Base-by-base conservation (phyloP, 2,113 vertebrate species). In the Pseudorectes ferrugineus region DNA sequence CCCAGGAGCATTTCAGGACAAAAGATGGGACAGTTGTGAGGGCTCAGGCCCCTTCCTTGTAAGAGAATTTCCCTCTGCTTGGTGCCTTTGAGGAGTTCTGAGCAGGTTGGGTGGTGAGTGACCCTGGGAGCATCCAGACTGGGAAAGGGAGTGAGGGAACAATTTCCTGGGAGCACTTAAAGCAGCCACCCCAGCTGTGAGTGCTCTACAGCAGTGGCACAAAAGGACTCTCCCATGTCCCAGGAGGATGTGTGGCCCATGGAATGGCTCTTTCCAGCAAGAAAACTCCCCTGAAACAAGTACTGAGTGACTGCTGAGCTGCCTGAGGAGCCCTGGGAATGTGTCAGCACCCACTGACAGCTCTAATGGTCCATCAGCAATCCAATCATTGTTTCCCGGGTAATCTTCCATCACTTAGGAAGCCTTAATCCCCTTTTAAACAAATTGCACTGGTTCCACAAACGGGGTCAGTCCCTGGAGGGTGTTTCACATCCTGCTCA, bases 381-480 rank as follows among this genome's bases (percentile, higher is more conserved):
- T 84, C 68, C 38, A 40, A 4, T n/a, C 61, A 21, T 89, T 75
- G 57, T 57, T 82, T 28, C 78, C 74, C 4, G 3, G 48, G 33
- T 93, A 95, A 95, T 85, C 93, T 73, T 42, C 73, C 66, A 6
- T 7, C 33, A 19, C 29, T 92, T n/a, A 24, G 0, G 33, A 48
- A 48, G 1, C 11, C 15, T 72, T 95, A 96, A 96, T 96, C 93
- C 93, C 93, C 92, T 96, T 96, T 96, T 79, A 96, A 75, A 52
- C 84, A 93, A 93, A 96, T 95, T 89, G 78, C 17, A 6, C 26
- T 12, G 72, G 58, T 63, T 73, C 24, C 46, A 45, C 49, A 20
- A 72, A 45, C 0, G 0, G 52, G 89, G 65, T 63, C 93, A 92
- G 51, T 4, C 33, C 36, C 10, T 14, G 79, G 4, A 66, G 52